phyloP scores from a whole-genome alignment of 2,888 invertebrate genomes.

The Xylophagus ater region DNA sequence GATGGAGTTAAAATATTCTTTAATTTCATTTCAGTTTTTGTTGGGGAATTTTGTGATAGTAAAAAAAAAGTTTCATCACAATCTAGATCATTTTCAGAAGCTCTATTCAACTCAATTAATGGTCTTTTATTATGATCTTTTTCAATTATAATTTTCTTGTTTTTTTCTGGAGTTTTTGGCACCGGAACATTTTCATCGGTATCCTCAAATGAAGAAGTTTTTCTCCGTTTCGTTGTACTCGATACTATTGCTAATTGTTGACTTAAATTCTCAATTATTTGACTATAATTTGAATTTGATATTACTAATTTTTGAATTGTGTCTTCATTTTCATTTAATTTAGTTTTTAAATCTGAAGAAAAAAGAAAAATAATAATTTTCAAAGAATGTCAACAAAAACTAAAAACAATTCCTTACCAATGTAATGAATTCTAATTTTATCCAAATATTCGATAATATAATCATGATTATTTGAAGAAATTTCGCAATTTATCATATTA shows the following conservation, averaged over 20 bases:
- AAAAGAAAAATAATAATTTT: not conserved
- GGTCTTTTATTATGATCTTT: too few relatives aligned
- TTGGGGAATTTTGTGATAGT: conserved; percentile 5
- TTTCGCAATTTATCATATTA: too few relatives aligned
- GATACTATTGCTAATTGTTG: too few relatives aligned
- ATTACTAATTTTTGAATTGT: not conserved
- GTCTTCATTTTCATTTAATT: conserved; percentile 1
- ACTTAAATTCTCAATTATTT: too few relatives aligned
- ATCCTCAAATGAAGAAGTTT: conserved; percentile 11
- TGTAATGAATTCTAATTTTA: conserved; percentile 26
- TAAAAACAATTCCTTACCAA: conserved; percentile 27
- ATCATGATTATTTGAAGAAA: conserved; percentile 11
- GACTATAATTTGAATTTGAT: too few relatives aligned
- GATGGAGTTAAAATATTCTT: conserved; percentile 5
- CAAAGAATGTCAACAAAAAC: too few relatives aligned
- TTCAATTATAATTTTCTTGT: conserved; percentile 20
- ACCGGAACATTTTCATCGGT: conserved; percentile 15
- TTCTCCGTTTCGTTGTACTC: conserved; percentile 7
- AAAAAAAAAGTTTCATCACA: conserved; percentile 19
- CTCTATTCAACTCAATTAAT: conserved; percentile 28
- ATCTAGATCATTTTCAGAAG: conserved; percentile 24
- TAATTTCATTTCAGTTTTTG: conserved; percentile 17
- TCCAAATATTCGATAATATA: conserved; percentile 19
- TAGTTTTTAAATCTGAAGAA: conserved; percentile 9
- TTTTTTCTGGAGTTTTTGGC: conserved; percentile 17